Evolutionary conservation across 2,113 vertebrate genomes (phyloP).

Genomic region (Xiphophorus couchianus): DNA sequence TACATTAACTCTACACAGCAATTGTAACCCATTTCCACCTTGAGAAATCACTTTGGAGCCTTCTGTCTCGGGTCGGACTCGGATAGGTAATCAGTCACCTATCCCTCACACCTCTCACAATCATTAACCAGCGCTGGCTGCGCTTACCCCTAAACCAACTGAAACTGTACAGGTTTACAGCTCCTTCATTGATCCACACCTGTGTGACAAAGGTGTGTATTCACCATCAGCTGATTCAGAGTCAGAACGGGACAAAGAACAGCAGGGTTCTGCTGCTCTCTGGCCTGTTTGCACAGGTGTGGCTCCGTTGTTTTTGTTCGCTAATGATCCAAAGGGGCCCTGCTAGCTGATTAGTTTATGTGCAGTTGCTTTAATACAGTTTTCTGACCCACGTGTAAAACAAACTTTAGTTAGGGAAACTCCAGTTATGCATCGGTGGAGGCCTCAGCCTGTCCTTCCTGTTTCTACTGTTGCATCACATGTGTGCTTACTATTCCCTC

Average conservation of each 20-base stretch:
- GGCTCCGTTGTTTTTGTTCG: slow-evolving; percentile 37
- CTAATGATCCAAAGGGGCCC: slow-evolving; percentile 6
- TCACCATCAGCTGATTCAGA: slow-evolving; percentile 10
- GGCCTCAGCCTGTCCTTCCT: background rate
- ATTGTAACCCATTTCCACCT: too few relatives aligned
- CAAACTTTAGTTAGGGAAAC: background rate
- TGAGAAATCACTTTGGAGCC: slow-evolving; percentile 18
- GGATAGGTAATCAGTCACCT: slow-evolving; percentile 58
- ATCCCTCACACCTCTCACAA: slow-evolving; percentile 53
- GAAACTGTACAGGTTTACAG: slow-evolving; percentile 42
- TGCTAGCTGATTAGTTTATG: slow-evolving; percentile 20
- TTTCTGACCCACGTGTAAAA: background rate
- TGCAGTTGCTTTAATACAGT: background rate
- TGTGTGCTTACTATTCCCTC: background rate
- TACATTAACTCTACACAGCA: too few relatives aligned
- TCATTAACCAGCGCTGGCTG: slow-evolving; percentile 66
- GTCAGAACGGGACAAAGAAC: slow-evolving; percentile 28
- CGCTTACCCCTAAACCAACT: slow-evolving; percentile 40
- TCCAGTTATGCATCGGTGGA: background rate
- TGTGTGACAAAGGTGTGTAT: slow-evolving; percentile 53
- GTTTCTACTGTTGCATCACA: background rate
- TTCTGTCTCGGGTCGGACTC: slow-evolving; percentile 9
- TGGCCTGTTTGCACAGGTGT: slow-evolving; percentile 57
- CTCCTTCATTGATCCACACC: slow-evolving; percentile 43
- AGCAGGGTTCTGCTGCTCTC: slow-evolving; percentile 12